These are phyloP conservation scores for Cercopithecus mona DNA, from an alignment of 2,113 vertebrate species.

Conservation along the genomic window DNA sequence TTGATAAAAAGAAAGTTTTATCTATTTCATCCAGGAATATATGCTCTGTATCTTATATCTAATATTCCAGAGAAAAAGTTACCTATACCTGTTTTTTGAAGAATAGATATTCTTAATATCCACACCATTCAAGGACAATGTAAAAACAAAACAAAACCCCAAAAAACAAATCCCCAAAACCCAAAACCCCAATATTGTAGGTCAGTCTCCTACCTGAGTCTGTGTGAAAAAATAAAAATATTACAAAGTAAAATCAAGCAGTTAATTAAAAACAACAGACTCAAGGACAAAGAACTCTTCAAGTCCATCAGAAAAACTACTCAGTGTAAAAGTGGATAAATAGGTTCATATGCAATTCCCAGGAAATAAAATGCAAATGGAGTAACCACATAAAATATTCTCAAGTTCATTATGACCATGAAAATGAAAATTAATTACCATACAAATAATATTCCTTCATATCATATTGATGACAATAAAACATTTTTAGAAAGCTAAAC, in stretches of 20 bases:
- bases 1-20: neutral
- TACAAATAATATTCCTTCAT: neutral
- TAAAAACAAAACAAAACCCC: neutral
- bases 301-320: neutral
- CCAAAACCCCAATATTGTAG: neutral
- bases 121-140: neutral
- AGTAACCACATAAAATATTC: neutral
- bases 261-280: neutral
- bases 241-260: neutral
- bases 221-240: neutral
- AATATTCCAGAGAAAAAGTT: neutral
- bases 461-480: neutral
- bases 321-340: neutral
- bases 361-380: neutral
- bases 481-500: neutral
- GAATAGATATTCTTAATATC: neutral
- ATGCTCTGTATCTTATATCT: neutral
- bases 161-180: too few species aligned
- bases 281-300: conserved; percentile 1
- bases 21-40: neutral
- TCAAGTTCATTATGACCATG: neutral
- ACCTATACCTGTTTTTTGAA: neutral
- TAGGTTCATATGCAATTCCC: neutral
- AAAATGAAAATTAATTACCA: neutral
- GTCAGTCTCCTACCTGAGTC: neutral